phyloP scores from a whole-genome alignment of 1,140 invertebrate species.

The Drosophila sechellia region DNA sequence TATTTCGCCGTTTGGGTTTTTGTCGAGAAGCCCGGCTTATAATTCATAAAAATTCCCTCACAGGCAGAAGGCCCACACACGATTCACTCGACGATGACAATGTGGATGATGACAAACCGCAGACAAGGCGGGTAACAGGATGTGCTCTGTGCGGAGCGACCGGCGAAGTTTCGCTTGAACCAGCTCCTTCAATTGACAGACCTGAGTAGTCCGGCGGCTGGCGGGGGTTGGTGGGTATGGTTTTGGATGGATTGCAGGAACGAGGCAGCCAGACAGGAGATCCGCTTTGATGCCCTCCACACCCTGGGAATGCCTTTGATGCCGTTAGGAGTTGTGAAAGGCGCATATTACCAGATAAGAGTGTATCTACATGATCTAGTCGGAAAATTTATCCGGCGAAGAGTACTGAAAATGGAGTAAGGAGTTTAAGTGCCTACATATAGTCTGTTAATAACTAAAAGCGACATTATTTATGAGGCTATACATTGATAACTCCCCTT shows the following conservation, averaged over 20 bases:
- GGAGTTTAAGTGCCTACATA: not conserved
- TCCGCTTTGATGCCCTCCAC: slow-evolving; percentile 32
- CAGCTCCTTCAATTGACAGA: slow-evolving; percentile 44
- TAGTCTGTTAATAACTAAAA: too few species aligned
- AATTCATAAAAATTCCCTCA: slow-evolving; percentile 76
- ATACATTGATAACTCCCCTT: too few species aligned
- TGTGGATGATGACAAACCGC: slow-evolving; percentile 61
- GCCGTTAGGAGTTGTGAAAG: slow-evolving; percentile 8
- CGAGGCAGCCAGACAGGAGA: slow-evolving; percentile 20
- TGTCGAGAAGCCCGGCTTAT: slow-evolving; percentile 55
- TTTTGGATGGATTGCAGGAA: not conserved
- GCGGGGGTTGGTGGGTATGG: not conserved
- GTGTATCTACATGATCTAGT: slow-evolving; percentile 10
- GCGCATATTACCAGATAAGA: not conserved
- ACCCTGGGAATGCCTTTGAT: slow-evolving; percentile 13
- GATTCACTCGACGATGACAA: slow-evolving; percentile 25
- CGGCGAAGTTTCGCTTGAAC: slow-evolving; percentile 17
- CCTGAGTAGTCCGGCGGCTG: slow-evolving; percentile 12
- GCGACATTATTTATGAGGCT: too few species aligned
- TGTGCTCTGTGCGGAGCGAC: slow-evolving; percentile 18
- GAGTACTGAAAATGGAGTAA: not conserved
- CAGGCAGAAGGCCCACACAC: slow-evolving; percentile 53
- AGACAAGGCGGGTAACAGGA: slow-evolving; percentile 71
- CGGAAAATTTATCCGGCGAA: not conserved
- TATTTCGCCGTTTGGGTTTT: slow-evolving; percentile 47